These are phyloP conservation scores for Caretta caretta DNA, from an alignment of 2,113 vertebrate species.

Conservation along the genomic window DNA sequence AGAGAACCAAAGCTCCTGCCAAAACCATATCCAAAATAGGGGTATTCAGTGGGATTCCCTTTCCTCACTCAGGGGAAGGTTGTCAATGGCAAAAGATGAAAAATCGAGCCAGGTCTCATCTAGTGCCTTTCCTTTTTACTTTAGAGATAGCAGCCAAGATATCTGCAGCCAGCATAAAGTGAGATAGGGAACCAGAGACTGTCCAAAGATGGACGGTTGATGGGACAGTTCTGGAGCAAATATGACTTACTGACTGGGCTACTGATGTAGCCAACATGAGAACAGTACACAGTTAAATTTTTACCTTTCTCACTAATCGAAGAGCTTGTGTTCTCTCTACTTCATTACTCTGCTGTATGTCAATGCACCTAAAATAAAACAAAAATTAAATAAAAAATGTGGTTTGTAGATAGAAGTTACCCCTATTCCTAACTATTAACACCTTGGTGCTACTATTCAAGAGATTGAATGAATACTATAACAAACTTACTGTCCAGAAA, in stretches of 20 bases:
- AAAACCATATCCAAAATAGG: background rate
- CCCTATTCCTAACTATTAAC: background rate
- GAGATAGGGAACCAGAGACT: background rate
- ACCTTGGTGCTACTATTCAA: background rate
- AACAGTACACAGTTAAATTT: background rate
- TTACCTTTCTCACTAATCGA: slow-evolving; percentile 97
- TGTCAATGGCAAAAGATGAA: background rate
- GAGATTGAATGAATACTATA: background rate
- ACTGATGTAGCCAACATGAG: background rate
- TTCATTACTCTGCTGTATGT: slow-evolving; percentile 99
- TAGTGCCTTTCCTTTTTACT: background rate
- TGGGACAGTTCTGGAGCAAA: background rate
- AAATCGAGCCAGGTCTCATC: background rate
- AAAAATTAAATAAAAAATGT: slow-evolving; percentile 19
- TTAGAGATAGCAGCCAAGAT: background rate
- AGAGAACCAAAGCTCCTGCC: background rate
- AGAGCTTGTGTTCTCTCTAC: slow-evolving; percentile 98
- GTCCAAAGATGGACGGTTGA: background rate
- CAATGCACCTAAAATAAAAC: slow-evolving; percentile 91
- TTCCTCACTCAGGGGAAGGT: fast-evolving
- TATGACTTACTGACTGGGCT: background rate
- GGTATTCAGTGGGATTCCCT: background rate
- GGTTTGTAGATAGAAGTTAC: background rate
- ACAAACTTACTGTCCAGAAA: background rate
- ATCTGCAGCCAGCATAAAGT: background rate